Base-by-base conservation (phyloP, 2,888 invertebrate genomes). In the Heteromyza rotundicornis region DNA sequence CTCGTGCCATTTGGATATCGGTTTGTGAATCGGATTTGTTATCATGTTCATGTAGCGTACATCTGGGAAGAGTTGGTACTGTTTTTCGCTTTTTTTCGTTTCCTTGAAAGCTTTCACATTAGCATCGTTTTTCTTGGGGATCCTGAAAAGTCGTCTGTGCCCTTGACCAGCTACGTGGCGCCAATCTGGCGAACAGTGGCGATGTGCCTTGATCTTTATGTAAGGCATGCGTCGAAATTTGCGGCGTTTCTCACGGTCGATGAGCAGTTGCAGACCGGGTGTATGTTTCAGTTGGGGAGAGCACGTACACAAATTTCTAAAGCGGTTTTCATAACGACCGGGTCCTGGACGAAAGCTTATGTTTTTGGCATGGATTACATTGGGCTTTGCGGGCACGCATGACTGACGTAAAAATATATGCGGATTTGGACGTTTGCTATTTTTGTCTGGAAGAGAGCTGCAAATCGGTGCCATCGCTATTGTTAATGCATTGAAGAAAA, bases 41-140 rank as follows among this genome's bases (percentile, higher is more conserved):
- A 81, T 65, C 77, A 80, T 80, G 17, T 66, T 65, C 0, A 80
- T 67, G 36, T 81, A 81, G 53, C 74, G 77, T 8, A 68, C 67
- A 61, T 79, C 79, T 7, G 77, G 70, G 54, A 65, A 78, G 23
- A 79, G 57, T 49, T 62, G 64, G 1, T 74, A 8, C 0, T 60
- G 65, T 57, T 71, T 76, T 2, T 67, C 68, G 0, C 64, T 17
- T 60, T 76, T 75, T 27, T 76, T 75, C 44, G 24, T 36, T 1
- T 66, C 66, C 27, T 62, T 57, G 1, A 10, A 10, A 0, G n/a
- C 1, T 1, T n/a, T 3, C 16, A 56, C 65, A 12, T 53, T 32
- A 14, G 17, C n/a, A 0, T 59, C 53, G 51, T 54, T 61, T 40
- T 24, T 55, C 17, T 60, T 64, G 12, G 55, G 57, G 64, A 67